These are phyloP conservation scores for Paragorgia papillata DNA, from an alignment of 92 coral and sea anemone species.

Conservation along the genomic window DNA sequence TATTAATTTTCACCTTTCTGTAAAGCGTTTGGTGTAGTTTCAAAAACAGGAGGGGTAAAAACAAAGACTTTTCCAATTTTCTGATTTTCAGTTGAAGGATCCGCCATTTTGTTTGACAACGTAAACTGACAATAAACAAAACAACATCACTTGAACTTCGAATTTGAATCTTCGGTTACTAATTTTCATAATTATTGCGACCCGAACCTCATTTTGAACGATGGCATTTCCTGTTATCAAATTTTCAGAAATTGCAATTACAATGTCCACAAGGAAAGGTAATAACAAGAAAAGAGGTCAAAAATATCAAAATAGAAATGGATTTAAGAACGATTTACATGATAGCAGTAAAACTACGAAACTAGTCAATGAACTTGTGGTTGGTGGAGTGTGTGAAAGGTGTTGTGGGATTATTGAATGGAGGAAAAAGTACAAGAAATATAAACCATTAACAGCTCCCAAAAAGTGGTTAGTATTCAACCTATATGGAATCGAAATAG, in stretches of 20 bases:
- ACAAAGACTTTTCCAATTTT: not conserved
- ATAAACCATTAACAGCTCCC: conserved; percentile 88
- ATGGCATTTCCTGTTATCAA: not conserved
- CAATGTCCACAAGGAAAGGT: conserved; percentile 80
- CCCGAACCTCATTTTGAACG: not conserved
- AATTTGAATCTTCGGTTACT: not conserved
- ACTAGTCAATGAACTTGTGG: conserved; percentile 68
- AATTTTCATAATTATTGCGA: not conserved
- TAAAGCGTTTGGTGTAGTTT: not conserved
- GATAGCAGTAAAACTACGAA: conserved; percentile 73
- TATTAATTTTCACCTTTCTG: not conserved
- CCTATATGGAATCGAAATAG: not conserved
- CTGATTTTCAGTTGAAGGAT: not conserved
- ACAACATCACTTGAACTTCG: conserved; percentile 3
- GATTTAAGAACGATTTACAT: conserved; percentile 81
- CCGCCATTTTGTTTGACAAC: conserved; percentile 28
- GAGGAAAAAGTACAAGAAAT: conserved; percentile 88
- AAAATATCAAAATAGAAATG: conserved; percentile 73
- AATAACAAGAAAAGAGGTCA: conserved; percentile 75
- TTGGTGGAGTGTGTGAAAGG: conserved; percentile 87
- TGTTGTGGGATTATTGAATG: conserved; percentile 90
- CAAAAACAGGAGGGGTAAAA: conserved; percentile 20
- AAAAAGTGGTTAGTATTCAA: conserved; percentile 81
- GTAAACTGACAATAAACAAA: not conserved
- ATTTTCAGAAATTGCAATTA: not conserved